Percentiles rank a stretch among this genome's conserved stretches.
phyloP scores from a whole-genome alignment of 2,797 vertebrate genomes.

The Acanthornis magna region DNA sequence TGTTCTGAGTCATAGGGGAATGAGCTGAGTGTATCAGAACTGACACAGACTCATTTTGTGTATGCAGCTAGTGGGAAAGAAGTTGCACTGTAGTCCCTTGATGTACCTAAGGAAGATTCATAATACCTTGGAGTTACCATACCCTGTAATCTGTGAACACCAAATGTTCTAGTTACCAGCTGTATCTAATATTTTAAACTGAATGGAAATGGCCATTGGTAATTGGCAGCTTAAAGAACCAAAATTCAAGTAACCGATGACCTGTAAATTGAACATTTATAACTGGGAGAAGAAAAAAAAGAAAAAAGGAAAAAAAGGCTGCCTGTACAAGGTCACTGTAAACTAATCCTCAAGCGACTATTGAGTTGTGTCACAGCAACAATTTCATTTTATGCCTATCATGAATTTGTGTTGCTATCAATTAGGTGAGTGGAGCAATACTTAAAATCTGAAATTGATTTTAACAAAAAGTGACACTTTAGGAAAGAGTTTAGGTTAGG shows the following conservation, averaged over 20 bases:
- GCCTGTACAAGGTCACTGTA: not conserved
- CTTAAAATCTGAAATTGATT: conserved; percentile 66
- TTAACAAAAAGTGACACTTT: conserved; percentile 70
- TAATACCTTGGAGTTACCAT: conserved; percentile 18
- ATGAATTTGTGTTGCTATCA: conserved; percentile 59
- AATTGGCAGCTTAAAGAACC: not conserved
- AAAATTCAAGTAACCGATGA: conserved; percentile 70
- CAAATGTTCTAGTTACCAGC: not conserved
- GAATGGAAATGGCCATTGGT: not conserved
- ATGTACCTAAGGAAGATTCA: conserved; percentile 29
- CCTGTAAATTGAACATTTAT: conserved; percentile 64
- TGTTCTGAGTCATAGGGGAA: conserved; percentile 53
- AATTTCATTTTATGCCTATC: conserved; percentile 59
- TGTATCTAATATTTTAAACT: not conserved
- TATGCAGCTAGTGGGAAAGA: conserved; percentile 41
- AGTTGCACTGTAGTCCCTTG: conserved; percentile 18
- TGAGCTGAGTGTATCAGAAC: conserved; percentile 43
- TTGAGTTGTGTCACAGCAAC: conserved; percentile 43
- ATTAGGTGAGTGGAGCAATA: conserved; percentile 57
- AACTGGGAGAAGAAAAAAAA: not conserved
- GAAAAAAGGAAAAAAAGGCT: rapidly evolving
- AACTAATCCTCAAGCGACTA: conserved; percentile 12
- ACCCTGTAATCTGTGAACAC: not conserved
- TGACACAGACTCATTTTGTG: conserved; percentile 49
- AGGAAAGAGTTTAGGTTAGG: conserved; percentile 57